These are phyloP conservation scores for Ophion costatus DNA, from an alignment of 2,888 invertebrate species.

Conservation along the genomic window DNA sequence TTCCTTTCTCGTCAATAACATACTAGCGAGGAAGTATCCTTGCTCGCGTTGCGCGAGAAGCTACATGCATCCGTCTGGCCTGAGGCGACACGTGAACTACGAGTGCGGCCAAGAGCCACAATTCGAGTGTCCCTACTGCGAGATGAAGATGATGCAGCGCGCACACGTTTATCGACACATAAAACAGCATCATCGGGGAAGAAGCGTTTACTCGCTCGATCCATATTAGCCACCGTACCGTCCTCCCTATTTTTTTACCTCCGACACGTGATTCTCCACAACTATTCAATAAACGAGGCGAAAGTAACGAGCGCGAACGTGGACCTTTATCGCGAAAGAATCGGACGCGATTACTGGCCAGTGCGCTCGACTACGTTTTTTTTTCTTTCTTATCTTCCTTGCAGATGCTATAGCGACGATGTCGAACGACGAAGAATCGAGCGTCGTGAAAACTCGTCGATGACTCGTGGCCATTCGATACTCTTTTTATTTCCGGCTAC, in stretches of 20 bases:
- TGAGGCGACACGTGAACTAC: constrained; percentile 82
- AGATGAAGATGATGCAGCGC: constrained; percentile 76
- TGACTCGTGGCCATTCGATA: background rate
- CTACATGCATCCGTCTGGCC: constrained; percentile 78
- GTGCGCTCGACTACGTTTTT: no score
- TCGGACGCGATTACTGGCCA: no score
- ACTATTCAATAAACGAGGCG: background rate
- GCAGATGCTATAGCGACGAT: no score
- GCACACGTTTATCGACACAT: constrained; percentile 78
- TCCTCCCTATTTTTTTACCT: background rate
- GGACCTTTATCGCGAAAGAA: no score
- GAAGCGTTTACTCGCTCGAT: constrained; percentile 75
- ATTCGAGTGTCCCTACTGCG: constrained; percentile 79
- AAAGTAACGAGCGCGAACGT: background rate
- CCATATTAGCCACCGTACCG: constrained; percentile 54
- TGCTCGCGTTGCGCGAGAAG: constrained; percentile 78
- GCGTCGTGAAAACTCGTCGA: no score
- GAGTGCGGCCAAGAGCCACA: constrained; percentile 83
- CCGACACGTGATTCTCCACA: background rate
- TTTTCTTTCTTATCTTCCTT: no score
- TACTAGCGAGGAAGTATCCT: constrained; percentile 68
- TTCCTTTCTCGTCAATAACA: constrained; percentile 36
- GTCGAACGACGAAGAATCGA: no score
- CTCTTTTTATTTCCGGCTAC: constrained; percentile 27
- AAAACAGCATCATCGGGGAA: constrained; percentile 73